A percentile compares a stretch with the other conserved stretches of the same genome.
Evolutionary conservation across 37 sponge, comb jelly and placozoan species (phyloP).

Genomic region (Chondrosia reniformis): DNA sequence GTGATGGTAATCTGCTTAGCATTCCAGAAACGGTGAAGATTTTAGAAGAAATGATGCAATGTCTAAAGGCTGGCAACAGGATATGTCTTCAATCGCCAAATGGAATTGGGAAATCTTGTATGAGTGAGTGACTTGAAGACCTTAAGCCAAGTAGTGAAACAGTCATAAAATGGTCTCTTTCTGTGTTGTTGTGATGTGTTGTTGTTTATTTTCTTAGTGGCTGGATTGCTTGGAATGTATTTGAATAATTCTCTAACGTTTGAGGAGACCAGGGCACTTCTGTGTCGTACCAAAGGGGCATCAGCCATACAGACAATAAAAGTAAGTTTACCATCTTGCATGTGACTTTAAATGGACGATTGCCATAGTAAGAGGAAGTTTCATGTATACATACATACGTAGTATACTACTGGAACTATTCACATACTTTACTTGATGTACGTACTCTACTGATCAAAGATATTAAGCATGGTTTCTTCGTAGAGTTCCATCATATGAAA

Average conservation of each 20-base stretch:
- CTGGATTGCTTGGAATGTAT: conserved; percentile 52
- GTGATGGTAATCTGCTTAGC: conserved; percentile 24
- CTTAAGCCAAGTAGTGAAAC: neutral
- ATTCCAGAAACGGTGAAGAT: conserved; percentile 33
- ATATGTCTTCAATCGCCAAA: conserved; percentile 61
- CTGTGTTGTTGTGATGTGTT: too few species aligned
- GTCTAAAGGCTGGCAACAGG: conserved; percentile 27
- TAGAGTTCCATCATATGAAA: too few species aligned
- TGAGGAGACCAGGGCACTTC: conserved; percentile 43
- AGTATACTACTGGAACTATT: neutral
- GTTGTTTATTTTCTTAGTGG: conserved; percentile 1
- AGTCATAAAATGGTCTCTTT: neutral
- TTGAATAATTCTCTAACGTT: conserved; percentile 45
- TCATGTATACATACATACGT: neutral
- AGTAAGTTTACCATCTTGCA: conserved; percentile 27
- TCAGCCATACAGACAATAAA: conserved; percentile 79
- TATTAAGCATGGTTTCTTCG: too few species aligned
- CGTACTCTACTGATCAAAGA: too few species aligned
- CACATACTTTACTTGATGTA: too few species aligned
- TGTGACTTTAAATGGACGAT: neutral
- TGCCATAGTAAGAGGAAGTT: neutral
- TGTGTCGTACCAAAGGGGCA: conserved; percentile 43
- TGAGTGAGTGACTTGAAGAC: conserved; percentile 21
- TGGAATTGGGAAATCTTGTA: conserved; percentile 74
- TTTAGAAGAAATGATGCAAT: conserved; percentile 31